Evolutionary conservation across 2,113 vertebrate genomes (phyloP), one percentile per base, ranked within the genome.

Genomic region (Bufo bufo): DNA sequence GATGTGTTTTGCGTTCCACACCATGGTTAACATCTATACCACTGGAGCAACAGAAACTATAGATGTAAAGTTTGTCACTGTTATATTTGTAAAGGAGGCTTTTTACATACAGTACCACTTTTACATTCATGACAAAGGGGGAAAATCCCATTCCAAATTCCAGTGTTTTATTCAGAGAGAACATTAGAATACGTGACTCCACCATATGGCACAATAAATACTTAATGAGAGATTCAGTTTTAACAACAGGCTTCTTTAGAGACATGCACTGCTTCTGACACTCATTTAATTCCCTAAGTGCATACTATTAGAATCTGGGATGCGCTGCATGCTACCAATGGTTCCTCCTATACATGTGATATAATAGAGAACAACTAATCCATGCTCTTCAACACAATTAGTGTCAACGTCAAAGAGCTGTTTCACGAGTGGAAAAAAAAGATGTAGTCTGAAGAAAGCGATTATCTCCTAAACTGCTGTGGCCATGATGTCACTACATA

Each of bases 191-290:
- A 50, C 4, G 72, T 49, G 72, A 50, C 72, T 75, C n/a, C 9
- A 75, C 45, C 72, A 75, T 75, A 75, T 75, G 72, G 72, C 47
- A 17, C 43, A 17, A 75, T 75, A 75, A 75, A 75, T 75, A 75
- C 72, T 75, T 75, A 75, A 75, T 9, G 5, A 75, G 72, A 50
- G 72, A 47, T 75, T 19, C 72, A 19, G 9, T 23, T 75, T 47
- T 50, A 75, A 75, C 72, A 75, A 50, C 72, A 75, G 72, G 72
- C 17, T 49, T 75, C 72, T 50, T 75, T 33, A 50, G 72, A 50
- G 47, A 75, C 50, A 6, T 75, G 14, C 11, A 20, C 72, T 75
- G 72, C 72, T 75, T 12, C 17, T 75, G 72, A 75, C 72, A 75
- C 72, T 45, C 69, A 71, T 11, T 71, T 71, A 71, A 71, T 71